These are phyloP conservation scores for Sciurus carolinensis DNA, from an alignment of 2,797 vertebrate species.

Conservation along the genomic window DNA sequence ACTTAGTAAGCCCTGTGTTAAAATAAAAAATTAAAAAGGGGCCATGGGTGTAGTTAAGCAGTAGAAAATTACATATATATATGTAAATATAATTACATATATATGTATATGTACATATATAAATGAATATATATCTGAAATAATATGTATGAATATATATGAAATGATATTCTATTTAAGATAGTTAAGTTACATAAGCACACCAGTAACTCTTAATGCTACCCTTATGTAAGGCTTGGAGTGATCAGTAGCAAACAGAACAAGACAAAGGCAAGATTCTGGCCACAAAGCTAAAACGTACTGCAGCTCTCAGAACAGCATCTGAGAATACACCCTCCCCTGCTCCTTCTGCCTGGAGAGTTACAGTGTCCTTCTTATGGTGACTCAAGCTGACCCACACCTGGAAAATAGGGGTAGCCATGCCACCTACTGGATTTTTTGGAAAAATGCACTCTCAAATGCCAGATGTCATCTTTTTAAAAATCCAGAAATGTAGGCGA, in stretches of 20 bases:
- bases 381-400: background rate
- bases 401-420: background rate
- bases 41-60: too few species aligned
- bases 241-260: background rate
- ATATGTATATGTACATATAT: too few species aligned
- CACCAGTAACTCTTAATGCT: background rate
- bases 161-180: slow-evolving; percentile 27
- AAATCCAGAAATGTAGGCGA: background rate
- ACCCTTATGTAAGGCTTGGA: background rate
- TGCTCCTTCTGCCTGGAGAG: background rate
- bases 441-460: slow-evolving; percentile 54
- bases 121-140: too few species aligned
- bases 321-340: background rate
- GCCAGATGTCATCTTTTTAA: background rate
- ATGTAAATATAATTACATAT: too few species aligned
- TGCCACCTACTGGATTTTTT: slow-evolving; percentile 51
- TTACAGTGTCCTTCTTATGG: background rate
- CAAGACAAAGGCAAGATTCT: background rate
- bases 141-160: background rate
- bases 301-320: background rate
- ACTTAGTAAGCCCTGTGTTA: too few species aligned
- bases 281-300: background rate
- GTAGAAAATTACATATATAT: too few species aligned
- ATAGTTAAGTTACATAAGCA: background rate
- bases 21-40: too few species aligned